A percentile compares a stretch with the other conserved stretches of the same genome.
These are phyloP conservation scores for Papilio dardanus DNA, from an alignment of 1,140 invertebrate genomes.

Conservation along the genomic window DNA sequence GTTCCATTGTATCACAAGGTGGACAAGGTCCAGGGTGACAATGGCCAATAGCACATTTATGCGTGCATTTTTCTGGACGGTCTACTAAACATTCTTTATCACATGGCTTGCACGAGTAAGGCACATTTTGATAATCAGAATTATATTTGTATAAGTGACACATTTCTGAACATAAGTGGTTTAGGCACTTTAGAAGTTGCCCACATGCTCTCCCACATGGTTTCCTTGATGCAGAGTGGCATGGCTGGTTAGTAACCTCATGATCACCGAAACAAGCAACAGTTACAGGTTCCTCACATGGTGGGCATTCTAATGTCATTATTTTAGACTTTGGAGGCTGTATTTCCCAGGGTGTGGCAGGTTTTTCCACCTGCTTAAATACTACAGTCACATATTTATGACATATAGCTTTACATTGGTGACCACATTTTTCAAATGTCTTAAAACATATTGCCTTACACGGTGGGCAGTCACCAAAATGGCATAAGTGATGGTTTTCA, in stretches of 20 bases:
- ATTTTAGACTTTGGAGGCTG: conserved; percentile 85
- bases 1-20: conserved; percentile 88
- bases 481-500: conserved; percentile 90
- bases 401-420: conserved; percentile 89
- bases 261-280: conserved; percentile 92
- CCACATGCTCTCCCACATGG: conserved; percentile 91
- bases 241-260: conserved; percentile 89
- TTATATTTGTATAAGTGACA: conserved; percentile 87
- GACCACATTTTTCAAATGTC: conserved; percentile 86
- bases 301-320: conserved; percentile 87
- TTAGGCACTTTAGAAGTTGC: conserved; percentile 87
- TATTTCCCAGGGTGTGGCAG: conserved; percentile 90
- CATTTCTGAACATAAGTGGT: conserved; percentile 88
- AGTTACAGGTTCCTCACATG: conserved; percentile 87
- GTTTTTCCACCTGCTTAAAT: conserved; percentile 84
- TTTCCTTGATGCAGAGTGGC: conserved; percentile 86
- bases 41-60: conserved; percentile 86
- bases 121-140: conserved; percentile 73
- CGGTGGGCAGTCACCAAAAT: conserved; percentile 93
- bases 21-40: conserved; percentile 90
- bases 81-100: conserved; percentile 86
- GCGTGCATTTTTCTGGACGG: conserved; percentile 90
- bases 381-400: conserved; percentile 91
- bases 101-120: conserved; percentile 87
- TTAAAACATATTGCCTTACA: conserved; percentile 89